phyloP scores from a whole-genome alignment of 2,113 vertebrate genomes.

The Apodemus sylvaticus region DNA sequence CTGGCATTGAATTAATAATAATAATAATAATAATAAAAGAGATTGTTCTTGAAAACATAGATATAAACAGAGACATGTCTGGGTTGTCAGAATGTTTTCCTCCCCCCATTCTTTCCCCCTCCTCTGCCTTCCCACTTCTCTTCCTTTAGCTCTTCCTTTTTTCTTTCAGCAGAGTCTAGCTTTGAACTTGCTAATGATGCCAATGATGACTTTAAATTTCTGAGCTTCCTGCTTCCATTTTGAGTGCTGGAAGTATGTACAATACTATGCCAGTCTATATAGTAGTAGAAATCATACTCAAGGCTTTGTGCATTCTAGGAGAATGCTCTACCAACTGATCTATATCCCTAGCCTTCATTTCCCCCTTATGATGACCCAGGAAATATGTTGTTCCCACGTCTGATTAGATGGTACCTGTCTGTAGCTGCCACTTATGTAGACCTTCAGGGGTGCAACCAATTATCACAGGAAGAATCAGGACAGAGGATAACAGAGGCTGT shows the following conservation, averaged over 20 bases:
- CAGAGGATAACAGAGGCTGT: neutral
- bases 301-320: neutral
- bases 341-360: neutral
- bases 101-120: neutral
- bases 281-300: neutral
- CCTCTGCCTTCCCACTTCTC: neutral
- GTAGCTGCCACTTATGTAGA: neutral
- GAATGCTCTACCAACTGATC: neutral
- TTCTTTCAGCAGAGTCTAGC: neutral
- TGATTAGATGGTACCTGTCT: neutral
- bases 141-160: neutral
- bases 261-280: neutral
- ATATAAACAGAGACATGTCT: neutral
- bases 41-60: neutral
- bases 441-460: neutral
- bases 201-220: neutral
- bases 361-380: neutral
- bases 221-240: neutral
- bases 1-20: slow-evolving; percentile 5
- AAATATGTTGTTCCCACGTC: neutral
- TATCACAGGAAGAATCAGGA: neutral
- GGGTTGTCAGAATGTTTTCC: neutral
- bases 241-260: too few species aligned
- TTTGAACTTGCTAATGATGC: too few species aligned
- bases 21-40: neutral